Conservation (phyloP, 2,797 vertebrate genomes). For the Enteromius anoplus region DNA sequence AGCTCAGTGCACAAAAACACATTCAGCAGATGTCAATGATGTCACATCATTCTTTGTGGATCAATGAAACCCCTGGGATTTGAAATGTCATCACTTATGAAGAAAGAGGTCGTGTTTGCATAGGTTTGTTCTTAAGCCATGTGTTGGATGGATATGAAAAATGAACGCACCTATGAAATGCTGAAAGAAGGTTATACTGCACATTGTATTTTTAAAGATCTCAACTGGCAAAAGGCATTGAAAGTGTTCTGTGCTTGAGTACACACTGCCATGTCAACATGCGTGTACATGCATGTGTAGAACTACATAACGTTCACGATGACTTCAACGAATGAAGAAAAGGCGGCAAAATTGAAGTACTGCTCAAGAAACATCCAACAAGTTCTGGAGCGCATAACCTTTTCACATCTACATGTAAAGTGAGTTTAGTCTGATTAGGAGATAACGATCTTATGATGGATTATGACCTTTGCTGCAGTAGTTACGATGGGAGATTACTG, state of each 20-base stretch:
- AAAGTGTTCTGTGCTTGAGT: background rate
- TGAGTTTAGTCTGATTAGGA: slow-evolving; percentile 72
- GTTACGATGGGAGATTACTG: slow-evolving; percentile 79
- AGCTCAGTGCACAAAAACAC: slow-evolving; percentile 13
- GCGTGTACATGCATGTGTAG: background rate
- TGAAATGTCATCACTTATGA: slow-evolving; percentile 30
- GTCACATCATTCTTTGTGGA: slow-evolving; percentile 56
- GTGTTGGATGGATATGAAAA: background rate
- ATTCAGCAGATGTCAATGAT: slow-evolving; percentile 49
- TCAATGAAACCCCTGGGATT: slow-evolving; percentile 45
- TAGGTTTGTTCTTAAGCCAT: background rate
- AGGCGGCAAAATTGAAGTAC: slow-evolving; percentile 38
- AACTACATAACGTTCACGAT: slow-evolving; percentile 57
- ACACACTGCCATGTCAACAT: slow-evolving; percentile 1
- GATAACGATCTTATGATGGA: slow-evolving; percentile 80
- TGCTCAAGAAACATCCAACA: slow-evolving; percentile 27
- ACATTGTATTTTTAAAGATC: slow-evolving; percentile 58
- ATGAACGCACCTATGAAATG: background rate
- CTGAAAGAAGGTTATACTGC: slow-evolving; percentile 5
- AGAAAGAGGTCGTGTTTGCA: slow-evolving; percentile 6
- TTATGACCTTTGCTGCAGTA: slow-evolving; percentile 79
- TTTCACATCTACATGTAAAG: slow-evolving; percentile 52
- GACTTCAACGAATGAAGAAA: slow-evolving; percentile 55
- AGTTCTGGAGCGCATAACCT: slow-evolving; percentile 47
- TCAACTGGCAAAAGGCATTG: slow-evolving; percentile 51